A percentile compares a stretch with the other conserved stretches of the same genome.
phyloP scores from a whole-genome alignment of 2,113 vertebrate genomes.

The Salminus brasiliensis region DNA sequence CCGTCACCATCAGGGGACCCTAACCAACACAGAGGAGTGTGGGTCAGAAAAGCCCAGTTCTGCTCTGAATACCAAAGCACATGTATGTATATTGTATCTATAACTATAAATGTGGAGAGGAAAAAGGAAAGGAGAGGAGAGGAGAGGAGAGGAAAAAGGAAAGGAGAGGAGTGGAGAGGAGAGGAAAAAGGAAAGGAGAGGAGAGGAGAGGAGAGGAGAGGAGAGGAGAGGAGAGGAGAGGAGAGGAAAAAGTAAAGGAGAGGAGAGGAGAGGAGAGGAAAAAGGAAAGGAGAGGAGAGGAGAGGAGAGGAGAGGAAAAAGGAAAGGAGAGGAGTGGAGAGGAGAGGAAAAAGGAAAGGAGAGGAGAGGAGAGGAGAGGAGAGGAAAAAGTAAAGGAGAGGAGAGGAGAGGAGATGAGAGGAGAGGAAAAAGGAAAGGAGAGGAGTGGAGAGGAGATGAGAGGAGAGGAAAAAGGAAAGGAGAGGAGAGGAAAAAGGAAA shows the following conservation, averaged over 20 bases:
- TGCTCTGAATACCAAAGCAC: neutral
- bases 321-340: neutral
- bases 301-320: neutral
- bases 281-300: neutral
- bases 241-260: neutral
- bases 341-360: neutral
- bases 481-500: no score
- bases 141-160: neutral
- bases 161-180: no score
- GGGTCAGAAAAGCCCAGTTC: neutral
- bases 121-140: neutral
- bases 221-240: neutral
- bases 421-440: neutral
- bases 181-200: no score
- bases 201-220: neutral
- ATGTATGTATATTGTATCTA: neutral
- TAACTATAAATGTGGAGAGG: neutral
- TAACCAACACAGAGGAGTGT: constrained; percentile 47
- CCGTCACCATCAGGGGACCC: constrained; percentile 98
- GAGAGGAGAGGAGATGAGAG: neutral
- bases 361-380: neutral
- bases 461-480: no score
- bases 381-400: neutral
- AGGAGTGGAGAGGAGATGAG: neutral
- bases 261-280: neutral